A percentile compares a stretch with the other conserved stretches of the same genome.
phyloP scores from a whole-genome alignment of 37 sponge, comb jelly and placozoan genomes.

The Dysidea cf. avara region DNA sequence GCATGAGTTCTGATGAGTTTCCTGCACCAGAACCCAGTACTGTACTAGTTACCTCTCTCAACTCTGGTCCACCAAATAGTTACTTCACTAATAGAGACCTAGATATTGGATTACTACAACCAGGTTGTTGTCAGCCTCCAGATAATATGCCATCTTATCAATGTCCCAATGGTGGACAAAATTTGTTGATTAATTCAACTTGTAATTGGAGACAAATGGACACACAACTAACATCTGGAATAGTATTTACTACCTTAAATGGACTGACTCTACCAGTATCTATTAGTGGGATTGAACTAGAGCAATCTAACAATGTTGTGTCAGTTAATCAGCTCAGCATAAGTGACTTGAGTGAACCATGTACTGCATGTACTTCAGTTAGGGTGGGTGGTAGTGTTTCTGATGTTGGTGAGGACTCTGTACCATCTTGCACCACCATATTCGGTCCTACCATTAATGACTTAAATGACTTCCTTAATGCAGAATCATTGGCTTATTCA shows the following conservation, averaged over 20 bases:
- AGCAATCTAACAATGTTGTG: neutral
- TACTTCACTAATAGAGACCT: neutral
- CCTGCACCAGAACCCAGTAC: neutral
- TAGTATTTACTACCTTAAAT: neutral
- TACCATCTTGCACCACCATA: too few species aligned
- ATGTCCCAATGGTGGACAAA: too few species aligned
- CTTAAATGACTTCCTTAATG: too few species aligned
- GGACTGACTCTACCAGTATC: slow-evolving; percentile 11
- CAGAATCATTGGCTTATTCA: too few species aligned
- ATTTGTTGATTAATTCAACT: neutral
- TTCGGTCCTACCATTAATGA: too few species aligned
- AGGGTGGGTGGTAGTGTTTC: too few species aligned
- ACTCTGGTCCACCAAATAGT: neutral
- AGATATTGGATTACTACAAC: slow-evolving; percentile 5
- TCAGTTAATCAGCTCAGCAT: too few species aligned
- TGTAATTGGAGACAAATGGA: neutral
- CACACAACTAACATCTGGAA: neutral
- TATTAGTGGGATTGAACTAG: neutral
- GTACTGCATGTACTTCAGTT: too few species aligned
- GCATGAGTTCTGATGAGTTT: slow-evolving; percentile 1
- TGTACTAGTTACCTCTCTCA: slow-evolving; percentile 3
- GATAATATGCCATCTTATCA: too few species aligned
- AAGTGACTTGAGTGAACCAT: too few species aligned
- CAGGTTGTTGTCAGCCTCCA: slow-evolving; percentile 8
- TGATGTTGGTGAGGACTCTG: too few species aligned